Percentiles rank a stretch among this genome's conserved stretches.
These are phyloP conservation scores for Plectropomus leopardus DNA, from an alignment of 2,113 vertebrate species.

Conservation along the genomic window DNA sequence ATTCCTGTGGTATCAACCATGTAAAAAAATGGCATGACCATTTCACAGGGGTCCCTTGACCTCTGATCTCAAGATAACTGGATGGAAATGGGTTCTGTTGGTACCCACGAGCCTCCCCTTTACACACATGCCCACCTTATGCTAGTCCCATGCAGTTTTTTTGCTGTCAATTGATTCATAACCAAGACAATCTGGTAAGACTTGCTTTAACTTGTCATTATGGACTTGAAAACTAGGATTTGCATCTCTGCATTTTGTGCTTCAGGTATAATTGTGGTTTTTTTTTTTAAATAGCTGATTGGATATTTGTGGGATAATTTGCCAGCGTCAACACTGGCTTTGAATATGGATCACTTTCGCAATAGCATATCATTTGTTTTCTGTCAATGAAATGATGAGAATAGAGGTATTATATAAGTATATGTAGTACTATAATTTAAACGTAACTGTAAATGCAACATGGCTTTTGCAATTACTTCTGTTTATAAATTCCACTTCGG, in stretches of 20 bases:
- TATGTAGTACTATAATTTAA: neutral
- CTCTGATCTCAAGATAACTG: too few relatives aligned
- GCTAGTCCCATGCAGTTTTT: too few relatives aligned
- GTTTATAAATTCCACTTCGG: neutral
- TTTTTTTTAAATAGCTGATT: neutral
- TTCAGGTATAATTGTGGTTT: neutral
- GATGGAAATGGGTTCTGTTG: too few relatives aligned
- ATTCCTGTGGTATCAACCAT: too few relatives aligned
- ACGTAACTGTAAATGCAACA: slow-evolving; percentile 3
- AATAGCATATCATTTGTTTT: neutral
- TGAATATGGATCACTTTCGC: neutral
- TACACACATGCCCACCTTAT: too few relatives aligned
- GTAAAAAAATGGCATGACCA: too few relatives aligned
- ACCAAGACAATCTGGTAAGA: too few relatives aligned
- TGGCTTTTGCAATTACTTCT: neutral
- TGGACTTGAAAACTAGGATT: neutral
- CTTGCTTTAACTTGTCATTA: too few relatives aligned
- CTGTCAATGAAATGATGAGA: neutral
- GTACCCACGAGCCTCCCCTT: too few relatives aligned
- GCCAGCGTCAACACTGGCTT: neutral
- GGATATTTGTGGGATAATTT: neutral
- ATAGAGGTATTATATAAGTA: neutral
- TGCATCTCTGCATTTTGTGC: neutral
- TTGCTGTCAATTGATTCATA: too few relatives aligned
- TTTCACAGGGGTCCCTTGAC: too few relatives aligned